Conservation (phyloP, 1,140 invertebrate species). For the Eupeodes corollae region DNA sequence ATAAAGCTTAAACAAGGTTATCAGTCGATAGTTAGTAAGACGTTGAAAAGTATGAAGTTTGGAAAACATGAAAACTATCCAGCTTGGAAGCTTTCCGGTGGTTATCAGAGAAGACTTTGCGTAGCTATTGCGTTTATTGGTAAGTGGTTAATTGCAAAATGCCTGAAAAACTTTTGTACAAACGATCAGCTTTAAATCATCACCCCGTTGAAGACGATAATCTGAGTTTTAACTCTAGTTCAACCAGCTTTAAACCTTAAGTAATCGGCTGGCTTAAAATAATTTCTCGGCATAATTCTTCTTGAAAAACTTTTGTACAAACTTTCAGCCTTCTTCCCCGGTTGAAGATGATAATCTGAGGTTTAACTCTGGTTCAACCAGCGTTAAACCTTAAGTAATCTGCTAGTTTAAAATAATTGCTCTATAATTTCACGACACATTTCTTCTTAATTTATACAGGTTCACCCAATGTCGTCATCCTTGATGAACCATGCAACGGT, state of each 20-base stretch:
- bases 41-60: conserved; percentile 45
- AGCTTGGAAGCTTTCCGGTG: conserved; percentile 48
- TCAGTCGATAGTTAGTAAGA: conserved; percentile 33
- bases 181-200: no score
- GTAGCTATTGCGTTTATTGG: conserved; percentile 65
- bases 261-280: no score
- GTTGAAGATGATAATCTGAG: no score
- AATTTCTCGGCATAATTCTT: background rate
- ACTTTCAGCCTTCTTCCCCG: no score
- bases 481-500: conserved; percentile 74
- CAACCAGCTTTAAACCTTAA: no score
- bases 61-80: conserved; percentile 43
- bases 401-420: no score
- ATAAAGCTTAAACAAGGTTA: conserved; percentile 22
- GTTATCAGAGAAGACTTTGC: conserved; percentile 48
- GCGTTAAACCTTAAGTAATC: no score
- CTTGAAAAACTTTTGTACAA: background rate
- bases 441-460: conserved; percentile 10
- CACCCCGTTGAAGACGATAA: no score
- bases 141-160: conserved; percentile 34
- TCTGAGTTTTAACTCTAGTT: no score
- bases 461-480: conserved; percentile 55
- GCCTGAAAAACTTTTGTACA: background rate
- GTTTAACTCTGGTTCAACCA: no score
- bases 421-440: no score